A percentile compares a stretch with the other conserved stretches of the same genome.
Conservation (phyloP, 2,888 invertebrate species). For the Sepioteuthis lessoniana region DNA sequence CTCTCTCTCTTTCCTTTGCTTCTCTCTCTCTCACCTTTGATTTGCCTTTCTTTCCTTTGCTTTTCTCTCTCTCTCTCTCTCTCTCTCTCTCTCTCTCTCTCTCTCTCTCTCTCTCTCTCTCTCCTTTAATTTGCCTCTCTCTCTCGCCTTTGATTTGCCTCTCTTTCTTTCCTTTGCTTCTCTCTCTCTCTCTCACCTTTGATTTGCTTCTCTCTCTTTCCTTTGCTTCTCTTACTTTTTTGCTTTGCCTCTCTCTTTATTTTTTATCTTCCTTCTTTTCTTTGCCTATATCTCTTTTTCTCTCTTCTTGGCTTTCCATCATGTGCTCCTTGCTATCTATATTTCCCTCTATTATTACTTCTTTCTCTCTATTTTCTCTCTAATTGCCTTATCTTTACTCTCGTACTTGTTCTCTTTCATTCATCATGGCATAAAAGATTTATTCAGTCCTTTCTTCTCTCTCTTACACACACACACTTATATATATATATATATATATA, state of each 20-base stretch:
- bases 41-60: neutral
- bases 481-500: neutral
- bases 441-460: no score
- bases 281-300: neutral
- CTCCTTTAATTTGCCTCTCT: neutral
- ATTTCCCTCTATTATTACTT: no score
- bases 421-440: no score
- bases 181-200: neutral
- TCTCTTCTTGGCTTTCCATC: neutral
- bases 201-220: neutral
- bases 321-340: no score
- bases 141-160: neutral
- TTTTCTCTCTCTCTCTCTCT: neutral
- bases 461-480: neutral
- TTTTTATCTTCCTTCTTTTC: neutral
- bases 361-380: no score
- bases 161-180: no score
- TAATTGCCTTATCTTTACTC: no score
- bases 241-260: accelerated
- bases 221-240: no score
- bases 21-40: neutral
- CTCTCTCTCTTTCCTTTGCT: neutral
- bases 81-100: neutral
- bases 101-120: neutral
- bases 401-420: neutral